Percentiles rank a stretch among this genome's conserved stretches.
Evolutionary conservation across 2,888 invertebrate species (phyloP).

Genomic region (Cosmorhoe ocellata): DNA sequence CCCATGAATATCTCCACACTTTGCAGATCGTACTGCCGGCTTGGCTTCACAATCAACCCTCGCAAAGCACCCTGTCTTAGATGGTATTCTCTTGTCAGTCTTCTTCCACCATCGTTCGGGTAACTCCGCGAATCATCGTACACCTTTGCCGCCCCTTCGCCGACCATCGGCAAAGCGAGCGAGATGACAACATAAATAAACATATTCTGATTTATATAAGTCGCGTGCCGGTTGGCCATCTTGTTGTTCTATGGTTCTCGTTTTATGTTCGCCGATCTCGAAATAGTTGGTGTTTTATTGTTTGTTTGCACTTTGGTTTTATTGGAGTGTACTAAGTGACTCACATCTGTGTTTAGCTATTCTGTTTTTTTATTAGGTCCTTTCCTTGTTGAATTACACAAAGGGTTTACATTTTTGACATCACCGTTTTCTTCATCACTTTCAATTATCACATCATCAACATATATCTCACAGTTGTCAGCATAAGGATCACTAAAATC

Average conservation of each 20-base stretch:
- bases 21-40: constrained; percentile 83
- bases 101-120: constrained; percentile 60
- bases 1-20: constrained; percentile 89
- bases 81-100: constrained; percentile 83
- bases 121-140: constrained; percentile 61
- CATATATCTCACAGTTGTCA: too few species aligned
- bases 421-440: constrained; percentile 1
- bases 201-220: constrained; percentile 69
- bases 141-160: constrained; percentile 63
- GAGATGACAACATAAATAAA: constrained; percentile 78
- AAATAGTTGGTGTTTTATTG: constrained; percentile 67
- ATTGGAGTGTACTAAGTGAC: constrained; percentile 51
- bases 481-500: too few species aligned
- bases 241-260: constrained; percentile 64
- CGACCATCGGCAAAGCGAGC: constrained; percentile 68
- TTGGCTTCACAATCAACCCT: constrained; percentile 86
- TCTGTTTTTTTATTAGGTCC: constrained; percentile 29
- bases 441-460: not conserved
- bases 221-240: constrained; percentile 76
- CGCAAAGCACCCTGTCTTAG: constrained; percentile 86
- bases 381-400: constrained; percentile 8
- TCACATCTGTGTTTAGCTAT: constrained; percentile 43
- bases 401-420: constrained; percentile 11
- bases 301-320: constrained; percentile 67
- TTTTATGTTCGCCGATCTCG: constrained; percentile 60